Conservation (phyloP, 1,140 invertebrate genomes). For the Drosophila navojoa region DNA sequence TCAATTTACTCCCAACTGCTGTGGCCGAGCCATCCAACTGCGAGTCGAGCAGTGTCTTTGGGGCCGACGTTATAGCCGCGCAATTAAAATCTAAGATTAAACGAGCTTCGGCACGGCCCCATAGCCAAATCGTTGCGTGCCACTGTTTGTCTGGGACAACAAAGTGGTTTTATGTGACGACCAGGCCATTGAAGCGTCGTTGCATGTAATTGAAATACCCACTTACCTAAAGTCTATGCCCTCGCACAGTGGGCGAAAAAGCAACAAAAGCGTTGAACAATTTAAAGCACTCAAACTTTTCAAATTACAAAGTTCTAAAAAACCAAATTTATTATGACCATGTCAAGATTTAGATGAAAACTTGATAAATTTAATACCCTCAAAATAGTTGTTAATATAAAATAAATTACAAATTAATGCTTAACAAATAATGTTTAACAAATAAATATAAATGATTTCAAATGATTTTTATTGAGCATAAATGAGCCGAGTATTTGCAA, state of each 20-base stretch:
- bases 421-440: too few relatives aligned
- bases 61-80: conserved; percentile 62
- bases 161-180: conserved; percentile 71
- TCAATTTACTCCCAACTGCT: conserved; percentile 75
- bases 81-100: conserved; percentile 80
- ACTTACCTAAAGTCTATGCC: conserved; percentile 33
- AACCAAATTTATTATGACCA: background rate
- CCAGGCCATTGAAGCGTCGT: conserved; percentile 53
- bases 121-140: conserved; percentile 22
- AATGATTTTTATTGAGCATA: too few relatives aligned
- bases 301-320: background rate
- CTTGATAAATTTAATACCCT: background rate
- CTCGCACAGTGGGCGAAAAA: conserved; percentile 20
- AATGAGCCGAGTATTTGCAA: too few relatives aligned
- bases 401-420: too few relatives aligned
- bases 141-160: conserved; percentile 37
- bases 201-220: conserved; percentile 44
- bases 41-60: conserved; percentile 3
- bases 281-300: background rate
- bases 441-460: too few relatives aligned
- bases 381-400: background rate
- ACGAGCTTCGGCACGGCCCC: conserved; percentile 55
- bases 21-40: conserved; percentile 18
- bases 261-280: background rate
- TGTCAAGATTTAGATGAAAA: too few relatives aligned